These are phyloP conservation scores for Lynx canadensis DNA, from an alignment of 2,113 vertebrate species.

Conservation along the genomic window DNA sequence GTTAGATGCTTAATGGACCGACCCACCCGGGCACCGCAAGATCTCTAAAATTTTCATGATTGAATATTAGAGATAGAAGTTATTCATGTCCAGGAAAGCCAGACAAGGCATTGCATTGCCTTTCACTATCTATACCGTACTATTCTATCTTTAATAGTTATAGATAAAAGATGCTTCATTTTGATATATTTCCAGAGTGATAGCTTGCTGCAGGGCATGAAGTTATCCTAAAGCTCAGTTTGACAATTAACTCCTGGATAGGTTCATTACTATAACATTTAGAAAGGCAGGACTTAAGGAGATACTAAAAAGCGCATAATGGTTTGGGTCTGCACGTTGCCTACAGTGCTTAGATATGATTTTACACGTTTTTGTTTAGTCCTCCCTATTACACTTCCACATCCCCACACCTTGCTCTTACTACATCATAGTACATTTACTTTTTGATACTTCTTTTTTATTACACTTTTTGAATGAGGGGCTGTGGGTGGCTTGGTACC, in stretches of 20 bases:
- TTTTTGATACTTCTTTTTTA: background rate
- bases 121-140: background rate
- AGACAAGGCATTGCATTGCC: background rate
- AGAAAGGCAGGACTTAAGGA: background rate
- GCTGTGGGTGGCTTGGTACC: background rate
- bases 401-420: background rate
- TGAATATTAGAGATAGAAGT: background rate
- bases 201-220: background rate
- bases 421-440: background rate
- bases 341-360: background rate
- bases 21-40: background rate
- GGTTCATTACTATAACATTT: background rate
- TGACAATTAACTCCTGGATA: background rate
- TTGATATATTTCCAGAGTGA: background rate
- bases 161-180: background rate
- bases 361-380: constrained; percentile 33
- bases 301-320: background rate
- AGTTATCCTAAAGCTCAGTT: background rate
- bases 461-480: constrained; percentile 30
- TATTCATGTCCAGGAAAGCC: background rate
- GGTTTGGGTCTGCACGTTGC: background rate
- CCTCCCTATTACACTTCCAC: accelerated
- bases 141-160: background rate
- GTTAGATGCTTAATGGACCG: no score
- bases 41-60: background rate